Evolutionary conservation across 2,113 vertebrate species (phyloP).

Genomic region (Aramus guarauna): DNA sequence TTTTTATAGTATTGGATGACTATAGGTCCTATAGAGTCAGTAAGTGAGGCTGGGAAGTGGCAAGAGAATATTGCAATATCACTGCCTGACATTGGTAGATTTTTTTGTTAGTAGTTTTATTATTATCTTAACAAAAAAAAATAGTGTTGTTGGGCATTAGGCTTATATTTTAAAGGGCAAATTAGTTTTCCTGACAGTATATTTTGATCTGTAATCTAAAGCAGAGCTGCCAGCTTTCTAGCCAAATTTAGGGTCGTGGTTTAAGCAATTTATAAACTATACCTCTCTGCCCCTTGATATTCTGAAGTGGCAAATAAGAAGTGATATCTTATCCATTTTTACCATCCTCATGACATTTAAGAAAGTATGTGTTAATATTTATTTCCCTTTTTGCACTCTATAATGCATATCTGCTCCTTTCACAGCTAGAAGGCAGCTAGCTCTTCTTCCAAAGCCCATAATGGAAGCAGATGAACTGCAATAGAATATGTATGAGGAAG

Average conservation of each 20-base stretch:
- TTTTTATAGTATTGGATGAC: not conserved
- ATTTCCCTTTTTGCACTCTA: not conserved
- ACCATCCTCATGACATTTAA: not conserved
- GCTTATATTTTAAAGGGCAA: not conserved
- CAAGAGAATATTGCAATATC: not conserved
- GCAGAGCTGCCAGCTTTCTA: not conserved
- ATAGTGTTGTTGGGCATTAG: not conserved
- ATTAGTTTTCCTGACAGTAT: not conserved
- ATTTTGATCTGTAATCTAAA: not conserved
- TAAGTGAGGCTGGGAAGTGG: not conserved
- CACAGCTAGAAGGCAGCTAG: not conserved
- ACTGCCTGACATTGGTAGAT: not conserved
- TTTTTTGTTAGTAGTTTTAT: not conserved
- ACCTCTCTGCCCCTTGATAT: not conserved
- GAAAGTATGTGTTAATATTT: not conserved
- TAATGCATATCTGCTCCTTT: not conserved
- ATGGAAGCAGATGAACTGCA: not conserved
- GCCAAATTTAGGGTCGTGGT: not conserved
- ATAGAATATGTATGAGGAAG: slow-evolving; percentile 14
- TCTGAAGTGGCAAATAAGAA: not conserved
- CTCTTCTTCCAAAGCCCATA: not conserved
- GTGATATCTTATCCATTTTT: not conserved
- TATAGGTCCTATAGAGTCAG: not conserved
- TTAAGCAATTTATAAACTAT: not conserved
- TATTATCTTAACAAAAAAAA: not conserved